Evolutionary conservation across 2,888 invertebrate species (phyloP), one percentile per base, ranked within the genome.

Genomic region (Petrophora chlorosata): DNA sequence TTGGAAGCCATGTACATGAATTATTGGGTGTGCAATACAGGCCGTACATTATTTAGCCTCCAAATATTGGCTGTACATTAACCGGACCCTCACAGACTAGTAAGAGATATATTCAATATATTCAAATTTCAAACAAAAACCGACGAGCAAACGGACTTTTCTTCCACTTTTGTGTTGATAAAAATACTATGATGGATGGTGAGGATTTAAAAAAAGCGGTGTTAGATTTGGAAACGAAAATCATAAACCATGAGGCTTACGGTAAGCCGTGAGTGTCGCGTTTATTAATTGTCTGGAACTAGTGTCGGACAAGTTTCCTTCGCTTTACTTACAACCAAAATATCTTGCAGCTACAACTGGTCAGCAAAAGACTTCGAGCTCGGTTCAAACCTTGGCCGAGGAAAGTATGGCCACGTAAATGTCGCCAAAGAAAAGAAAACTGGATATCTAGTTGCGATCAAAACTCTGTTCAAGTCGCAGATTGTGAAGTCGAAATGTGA

Each of bases 351-450:
- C 0, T 94, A 94, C 59, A 82, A 92, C 65, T 96, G 96, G 96
- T 91, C 92, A 0, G 83, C 96, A 12, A 88, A 91, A 42, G 95
- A 98, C 79, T 98, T 98, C 82, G 97, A 98, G 63, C 92, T 98
- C 52, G 98, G 98, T 0, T 91, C 93, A 40, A 93, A 94, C 0
- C 86, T 98, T n/a, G 98, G 98, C 0, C 93, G 95, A 73, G 98
- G 98, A 0, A 98, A 98, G 83, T 99, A 98, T 79, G 98, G 98
- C 0, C 94, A 96, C 65, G 98, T 98, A 0, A 98, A 96, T 77
- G 84, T 98, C 32, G 98, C 97, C 0, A 91, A 96, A 59, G 97
- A 98, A 69, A 95, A 94, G 71, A 91, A 91, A 63, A 94, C 94
- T 8, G 93, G 95, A 28, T 95, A 92, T 61, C 81, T 95, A 59